Evolutionary conservation across 2,113 vertebrate species (phyloP).

Genomic region (Natator depressus): DNA sequence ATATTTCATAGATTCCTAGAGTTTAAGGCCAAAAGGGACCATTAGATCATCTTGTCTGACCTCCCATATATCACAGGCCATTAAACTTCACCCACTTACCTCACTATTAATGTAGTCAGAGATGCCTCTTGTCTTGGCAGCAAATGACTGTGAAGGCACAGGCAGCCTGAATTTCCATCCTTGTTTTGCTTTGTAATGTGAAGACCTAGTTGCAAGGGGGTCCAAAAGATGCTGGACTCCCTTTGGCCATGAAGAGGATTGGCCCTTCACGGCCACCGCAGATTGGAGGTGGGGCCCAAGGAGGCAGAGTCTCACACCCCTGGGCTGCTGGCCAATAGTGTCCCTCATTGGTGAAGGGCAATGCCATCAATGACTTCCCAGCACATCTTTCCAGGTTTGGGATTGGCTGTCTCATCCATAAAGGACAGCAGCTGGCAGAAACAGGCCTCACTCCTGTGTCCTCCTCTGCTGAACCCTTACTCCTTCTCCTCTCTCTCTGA

Average conservation of each 20-base stretch:
- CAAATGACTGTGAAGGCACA: not conserved
- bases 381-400: no score
- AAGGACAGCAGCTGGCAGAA: not conserved
- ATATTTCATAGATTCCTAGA: not conserved
- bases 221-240: not conserved
- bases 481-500: not conserved
- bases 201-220: not conserved
- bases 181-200: fast-evolving
- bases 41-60: not conserved
- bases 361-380: no score
- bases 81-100: no score
- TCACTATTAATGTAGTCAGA: no score
- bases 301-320: no score
- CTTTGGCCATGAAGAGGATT: not conserved
- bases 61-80: no score
- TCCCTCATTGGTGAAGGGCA: no score
- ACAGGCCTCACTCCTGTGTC: not conserved
- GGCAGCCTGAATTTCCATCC: fast-evolving
- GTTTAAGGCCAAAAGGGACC: not conserved
- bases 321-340: no score
- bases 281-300: not conserved
- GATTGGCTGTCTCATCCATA: no score
- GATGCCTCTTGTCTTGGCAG: not conserved
- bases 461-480: not conserved
- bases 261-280: not conserved